Base-by-base conservation (phyloP, 2,797 vertebrate species). In the Aldrovandia affinis region DNA sequence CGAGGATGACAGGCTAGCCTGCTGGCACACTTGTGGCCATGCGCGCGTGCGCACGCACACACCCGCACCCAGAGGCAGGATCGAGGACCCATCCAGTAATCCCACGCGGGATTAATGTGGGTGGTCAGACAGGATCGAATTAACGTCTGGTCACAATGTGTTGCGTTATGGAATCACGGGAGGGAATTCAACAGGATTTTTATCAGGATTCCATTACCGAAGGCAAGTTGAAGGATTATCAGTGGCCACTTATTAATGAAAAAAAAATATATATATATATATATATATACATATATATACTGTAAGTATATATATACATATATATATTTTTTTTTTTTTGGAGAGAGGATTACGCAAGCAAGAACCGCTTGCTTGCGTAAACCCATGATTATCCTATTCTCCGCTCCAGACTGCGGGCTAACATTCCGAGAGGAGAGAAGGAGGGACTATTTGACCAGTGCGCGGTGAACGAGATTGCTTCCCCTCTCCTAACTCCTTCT, bases 71-170 rank as follows among this genome's bases (percentile, higher is more conserved):
- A 59, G 87, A 85, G 83, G 88, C 87, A 87, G 93, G 92, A 94
- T 93, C 91, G 92, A 93, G 92, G 92, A 92, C 92, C n/a, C 89
- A 93, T 92, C 89, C 90, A 55, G 88, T 95, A 94, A 95, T 93
- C 92, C 89, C 83, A 88, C 85, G 88, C 84, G 87, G 81, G 85
- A 87, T 86, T 82, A 86, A 89, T 88, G 90, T 87, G 89, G 81
- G 39, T n/a, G 91, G 92, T 93, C 91, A 91, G 88, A 75, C 88
- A 0, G 83, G 80, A 25, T 84, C 81, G 89, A 93, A 93, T 92
- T 89, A 89, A 86, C 88, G 85, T 54, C 80, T 0, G 59, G 85
- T 91, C 88, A 93, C 92, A 93, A 94, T 91, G 88, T 88, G 57
- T 86, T 85, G 82, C 89, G 88, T 90, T 93, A 92, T 91, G 91